These are phyloP conservation scores for Physella acuta DNA, from an alignment of 1,140 invertebrate genomes.

Conservation along the genomic window DNA sequence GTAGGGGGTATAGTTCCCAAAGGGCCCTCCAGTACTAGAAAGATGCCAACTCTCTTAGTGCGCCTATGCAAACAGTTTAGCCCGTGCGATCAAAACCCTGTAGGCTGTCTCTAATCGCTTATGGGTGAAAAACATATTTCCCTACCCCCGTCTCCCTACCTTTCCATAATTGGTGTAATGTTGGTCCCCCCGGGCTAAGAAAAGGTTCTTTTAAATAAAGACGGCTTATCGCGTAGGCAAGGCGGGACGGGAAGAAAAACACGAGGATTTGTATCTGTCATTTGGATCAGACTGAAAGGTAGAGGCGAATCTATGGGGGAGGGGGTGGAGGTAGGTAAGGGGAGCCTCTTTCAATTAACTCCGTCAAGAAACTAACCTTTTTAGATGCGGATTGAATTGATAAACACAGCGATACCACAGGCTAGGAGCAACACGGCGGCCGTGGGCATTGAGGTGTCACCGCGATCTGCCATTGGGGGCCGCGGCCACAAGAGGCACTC, in stretches of 20 bases:
- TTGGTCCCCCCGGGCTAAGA: background rate
- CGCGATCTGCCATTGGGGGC: background rate
- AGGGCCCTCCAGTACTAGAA: background rate
- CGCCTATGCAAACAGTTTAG: too few species aligned
- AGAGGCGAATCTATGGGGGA: too few species aligned
- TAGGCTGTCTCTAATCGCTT: background rate
- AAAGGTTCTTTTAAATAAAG: too few species aligned
- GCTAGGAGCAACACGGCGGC: background rate
- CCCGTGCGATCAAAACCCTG: too few species aligned
- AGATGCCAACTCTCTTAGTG: background rate
- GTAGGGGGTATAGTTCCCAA: background rate
- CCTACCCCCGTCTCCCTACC: background rate
- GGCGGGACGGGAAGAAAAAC: too few species aligned
- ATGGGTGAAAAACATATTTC: background rate
- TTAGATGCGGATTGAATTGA: background rate
- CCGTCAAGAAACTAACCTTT: background rate
- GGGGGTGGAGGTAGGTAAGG: background rate
- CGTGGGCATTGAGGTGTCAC: background rate
- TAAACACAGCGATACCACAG: background rate
- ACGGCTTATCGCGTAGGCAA: too few species aligned
- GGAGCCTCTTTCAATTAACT: slow-evolving; percentile 1
- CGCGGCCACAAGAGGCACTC: background rate
- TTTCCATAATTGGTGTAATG: background rate
- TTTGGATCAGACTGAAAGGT: too few species aligned
- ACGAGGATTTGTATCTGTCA: too few species aligned